These are phyloP conservation scores for Ceratosolen solmsi DNA, from an alignment of 1,140 invertebrate genomes.

Conservation along the genomic window DNA sequence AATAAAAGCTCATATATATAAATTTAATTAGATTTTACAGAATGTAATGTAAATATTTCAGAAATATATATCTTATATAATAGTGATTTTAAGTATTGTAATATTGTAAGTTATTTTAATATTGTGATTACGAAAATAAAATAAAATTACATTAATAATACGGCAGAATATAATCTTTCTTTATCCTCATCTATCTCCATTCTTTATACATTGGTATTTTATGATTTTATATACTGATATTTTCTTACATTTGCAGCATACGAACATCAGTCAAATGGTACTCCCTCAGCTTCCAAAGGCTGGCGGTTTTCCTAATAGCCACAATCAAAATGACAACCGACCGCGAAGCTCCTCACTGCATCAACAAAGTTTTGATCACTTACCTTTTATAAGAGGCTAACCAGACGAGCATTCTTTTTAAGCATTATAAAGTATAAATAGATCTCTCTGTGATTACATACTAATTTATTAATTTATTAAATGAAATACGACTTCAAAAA, in stretches of 20 bases:
- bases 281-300: constrained; percentile 78
- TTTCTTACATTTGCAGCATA: constrained; percentile 76
- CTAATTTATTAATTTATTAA: background rate
- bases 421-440: constrained; percentile 7
- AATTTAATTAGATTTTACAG: too few species aligned
- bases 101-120: too few species aligned
- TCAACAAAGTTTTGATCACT: constrained; percentile 77
- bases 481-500: constrained; percentile 22
- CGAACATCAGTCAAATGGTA: constrained; percentile 76
- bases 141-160: too few species aligned
- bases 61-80: too few species aligned
- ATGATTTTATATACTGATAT: too few species aligned
- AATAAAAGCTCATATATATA: too few species aligned
- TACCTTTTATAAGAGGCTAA: constrained; percentile 80
- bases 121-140: too few species aligned
- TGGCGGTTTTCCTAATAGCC: constrained; percentile 58
- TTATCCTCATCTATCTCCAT: too few species aligned
- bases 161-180: too few species aligned
- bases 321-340: constrained; percentile 69
- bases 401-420: background rate
- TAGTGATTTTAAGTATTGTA: too few species aligned
- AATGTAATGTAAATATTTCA: too few species aligned
- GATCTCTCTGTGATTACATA: constrained; percentile 42
- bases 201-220: too few species aligned
- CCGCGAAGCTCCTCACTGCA: constrained; percentile 71